Evolutionary conservation across 2,113 vertebrate genomes (phyloP).

Genomic region (Caracal caracal): DNA sequence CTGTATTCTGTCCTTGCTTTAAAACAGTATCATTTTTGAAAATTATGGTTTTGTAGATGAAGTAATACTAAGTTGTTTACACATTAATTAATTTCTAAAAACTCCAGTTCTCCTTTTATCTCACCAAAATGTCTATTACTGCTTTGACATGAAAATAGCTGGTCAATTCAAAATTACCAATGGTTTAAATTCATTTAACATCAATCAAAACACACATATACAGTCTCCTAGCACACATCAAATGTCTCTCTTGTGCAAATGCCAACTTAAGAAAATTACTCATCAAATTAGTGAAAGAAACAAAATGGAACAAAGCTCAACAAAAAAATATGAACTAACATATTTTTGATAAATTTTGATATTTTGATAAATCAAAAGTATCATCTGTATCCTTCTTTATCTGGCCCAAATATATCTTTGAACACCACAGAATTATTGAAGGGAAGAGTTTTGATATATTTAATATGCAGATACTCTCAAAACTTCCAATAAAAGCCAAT

Average conservation of each 20-base stretch:
- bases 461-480: background rate
- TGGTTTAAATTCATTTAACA: background rate
- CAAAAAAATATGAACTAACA: background rate
- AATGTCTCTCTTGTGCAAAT: background rate
- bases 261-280: background rate
- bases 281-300: background rate
- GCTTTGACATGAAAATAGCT: background rate
- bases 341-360: background rate
- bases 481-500: background rate
- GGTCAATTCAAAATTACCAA: background rate
- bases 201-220: background rate
- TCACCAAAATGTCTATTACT: background rate
- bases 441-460: background rate
- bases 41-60: background rate
- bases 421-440: background rate
- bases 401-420: background rate
- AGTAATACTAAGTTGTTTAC: slow-evolving; percentile 8
- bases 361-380: background rate
- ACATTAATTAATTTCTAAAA: background rate
- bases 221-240: background rate
- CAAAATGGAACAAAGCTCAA: background rate
- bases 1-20: background rate
- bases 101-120: background rate
- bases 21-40: background rate
- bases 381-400: background rate